phyloP scores from a whole-genome alignment of 2,888 invertebrate genomes.

The Amphimallon solstitiale region DNA sequence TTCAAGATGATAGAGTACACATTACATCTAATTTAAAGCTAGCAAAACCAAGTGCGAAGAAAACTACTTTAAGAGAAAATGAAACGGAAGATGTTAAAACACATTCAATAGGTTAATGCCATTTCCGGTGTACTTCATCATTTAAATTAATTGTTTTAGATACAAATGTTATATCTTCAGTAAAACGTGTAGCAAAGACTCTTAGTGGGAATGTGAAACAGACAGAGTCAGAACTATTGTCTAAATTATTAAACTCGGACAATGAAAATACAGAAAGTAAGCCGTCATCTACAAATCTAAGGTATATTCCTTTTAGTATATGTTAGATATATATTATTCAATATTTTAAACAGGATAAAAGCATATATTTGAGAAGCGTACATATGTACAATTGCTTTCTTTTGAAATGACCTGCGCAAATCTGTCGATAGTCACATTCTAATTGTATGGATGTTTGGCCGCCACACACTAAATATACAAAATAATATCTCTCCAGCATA shows the following conservation, averaged over 20 bases:
- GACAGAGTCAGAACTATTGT: slow-evolving; percentile 78
- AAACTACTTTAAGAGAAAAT: slow-evolving; percentile 41
- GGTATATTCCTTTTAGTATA: slow-evolving; percentile 38
- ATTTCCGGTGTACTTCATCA: background rate
- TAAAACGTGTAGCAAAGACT: slow-evolving; percentile 75
- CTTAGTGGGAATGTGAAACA: slow-evolving; percentile 75
- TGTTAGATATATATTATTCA: slow-evolving; percentile 12
- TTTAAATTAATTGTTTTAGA: slow-evolving; percentile 43
- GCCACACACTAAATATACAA: too few species aligned
- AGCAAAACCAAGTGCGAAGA: slow-evolving; percentile 53
- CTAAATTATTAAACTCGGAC: slow-evolving; percentile 71
- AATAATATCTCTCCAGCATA: too few species aligned
- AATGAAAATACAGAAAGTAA: slow-evolving; percentile 42
- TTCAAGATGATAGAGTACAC: slow-evolving; percentile 49
- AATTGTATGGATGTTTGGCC: too few species aligned
- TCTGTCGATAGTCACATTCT: too few species aligned
- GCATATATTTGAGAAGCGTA: too few species aligned
- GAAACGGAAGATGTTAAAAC: slow-evolving; percentile 46
- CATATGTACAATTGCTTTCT: too few species aligned
- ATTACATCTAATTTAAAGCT: slow-evolving; percentile 50
- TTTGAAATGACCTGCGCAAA: too few species aligned
- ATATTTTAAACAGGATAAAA: too few species aligned
- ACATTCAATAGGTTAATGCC: slow-evolving; percentile 42
- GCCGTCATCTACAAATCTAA: slow-evolving; percentile 40
- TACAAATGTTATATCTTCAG: slow-evolving; percentile 69